These are phyloP conservation scores for Mus pahari DNA, from an alignment of 2,113 vertebrate species.

Conservation along the genomic window DNA sequence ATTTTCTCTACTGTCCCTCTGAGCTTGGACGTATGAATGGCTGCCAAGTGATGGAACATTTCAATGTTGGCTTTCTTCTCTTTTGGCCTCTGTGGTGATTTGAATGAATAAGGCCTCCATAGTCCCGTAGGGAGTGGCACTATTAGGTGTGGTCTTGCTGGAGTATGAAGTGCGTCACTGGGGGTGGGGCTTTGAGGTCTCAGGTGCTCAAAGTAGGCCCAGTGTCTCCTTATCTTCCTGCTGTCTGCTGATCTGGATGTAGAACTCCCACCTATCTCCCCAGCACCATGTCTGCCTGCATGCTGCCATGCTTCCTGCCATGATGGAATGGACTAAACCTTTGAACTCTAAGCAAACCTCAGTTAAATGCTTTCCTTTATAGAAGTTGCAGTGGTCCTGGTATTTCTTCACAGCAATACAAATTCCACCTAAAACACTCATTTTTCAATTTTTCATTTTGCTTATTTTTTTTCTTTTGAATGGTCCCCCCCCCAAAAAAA, in stretches of 20 bases:
- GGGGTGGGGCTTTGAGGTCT: background rate
- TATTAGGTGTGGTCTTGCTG: background rate
- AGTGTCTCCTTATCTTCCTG: background rate
- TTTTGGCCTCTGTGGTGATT: background rate
- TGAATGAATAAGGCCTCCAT: background rate
- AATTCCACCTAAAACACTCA: background rate
- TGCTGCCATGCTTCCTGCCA: background rate
- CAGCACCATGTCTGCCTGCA: background rate
- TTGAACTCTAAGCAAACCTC: background rate
- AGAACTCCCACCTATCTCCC: background rate
- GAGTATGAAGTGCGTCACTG: background rate
- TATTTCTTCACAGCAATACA: background rate
- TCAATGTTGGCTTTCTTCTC: background rate
- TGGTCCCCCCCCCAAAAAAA: no score
- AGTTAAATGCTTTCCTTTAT: background rate
- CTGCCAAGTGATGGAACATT: background rate
- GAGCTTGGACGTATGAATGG: background rate
- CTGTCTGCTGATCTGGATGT: background rate
- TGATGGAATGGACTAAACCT: background rate
- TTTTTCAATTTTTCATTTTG: background rate
- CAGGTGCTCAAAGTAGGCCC: background rate
- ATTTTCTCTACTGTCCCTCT: background rate
- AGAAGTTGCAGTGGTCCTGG: background rate
- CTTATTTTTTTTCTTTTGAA: background rate
- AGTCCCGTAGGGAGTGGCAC: background rate